These are phyloP conservation scores for Anaspis maculata DNA, from an alignment of 2,888 invertebrate species.

Conservation along the genomic window DNA sequence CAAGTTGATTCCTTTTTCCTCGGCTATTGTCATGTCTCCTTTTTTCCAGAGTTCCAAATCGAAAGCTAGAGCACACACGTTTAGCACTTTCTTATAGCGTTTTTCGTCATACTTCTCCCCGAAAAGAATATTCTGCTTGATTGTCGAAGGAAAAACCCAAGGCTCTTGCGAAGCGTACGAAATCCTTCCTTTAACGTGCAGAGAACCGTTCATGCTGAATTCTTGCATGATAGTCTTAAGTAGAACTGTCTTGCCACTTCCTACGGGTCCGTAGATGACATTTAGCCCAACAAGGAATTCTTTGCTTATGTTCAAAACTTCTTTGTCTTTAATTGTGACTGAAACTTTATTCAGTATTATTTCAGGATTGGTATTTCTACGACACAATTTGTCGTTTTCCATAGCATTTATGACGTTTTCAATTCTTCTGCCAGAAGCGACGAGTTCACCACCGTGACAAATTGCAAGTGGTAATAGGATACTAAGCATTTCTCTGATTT, in stretches of 20 bases:
- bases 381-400: no score
- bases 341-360: conserved; percentile 20
- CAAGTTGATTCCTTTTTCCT: conserved; percentile 66
- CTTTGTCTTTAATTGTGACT: conserved; percentile 24
- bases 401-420: conserved; percentile 47
- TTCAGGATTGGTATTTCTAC: no score
- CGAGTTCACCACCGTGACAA: conserved; percentile 9
- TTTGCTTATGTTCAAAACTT: conserved; percentile 40
- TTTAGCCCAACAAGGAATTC: conserved; percentile 39
- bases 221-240: conserved; percentile 34
- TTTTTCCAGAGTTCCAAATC: conserved; percentile 64
- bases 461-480: conserved; percentile 7
- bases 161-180: conserved; percentile 51
- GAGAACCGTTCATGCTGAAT: conserved; percentile 27
- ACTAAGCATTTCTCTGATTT: conserved; percentile 3
- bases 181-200: conserved; percentile 42
- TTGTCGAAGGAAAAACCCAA: conserved; percentile 47
- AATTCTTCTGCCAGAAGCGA: conserved; percentile 10
- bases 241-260: conserved; percentile 48
- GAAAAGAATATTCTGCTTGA: conserved; percentile 68
- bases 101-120: conserved; percentile 51
- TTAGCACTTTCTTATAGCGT: conserved; percentile 49
- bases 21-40: conserved; percentile 65
- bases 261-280: conserved; percentile 54
- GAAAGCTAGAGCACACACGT: conserved; percentile 50